phyloP scores from a whole-genome alignment of 1,140 invertebrate species.

The Eurytemora carolleeae region DNA sequence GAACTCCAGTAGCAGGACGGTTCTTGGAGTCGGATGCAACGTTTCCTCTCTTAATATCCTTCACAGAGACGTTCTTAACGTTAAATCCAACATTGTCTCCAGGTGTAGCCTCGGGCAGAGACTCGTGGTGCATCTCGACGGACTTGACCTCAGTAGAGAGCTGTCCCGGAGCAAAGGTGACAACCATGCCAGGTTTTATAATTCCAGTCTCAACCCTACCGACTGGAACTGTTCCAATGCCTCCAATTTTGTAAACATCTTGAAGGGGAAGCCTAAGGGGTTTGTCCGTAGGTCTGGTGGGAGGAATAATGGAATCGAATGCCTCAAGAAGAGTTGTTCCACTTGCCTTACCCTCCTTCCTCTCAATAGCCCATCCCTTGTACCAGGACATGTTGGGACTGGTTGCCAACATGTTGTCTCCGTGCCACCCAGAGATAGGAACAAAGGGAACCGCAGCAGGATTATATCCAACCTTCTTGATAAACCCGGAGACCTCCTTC shows the following conservation, averaged over 20 bases:
- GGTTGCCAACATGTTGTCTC: conserved; percentile 88
- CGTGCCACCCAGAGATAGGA: conserved; percentile 96
- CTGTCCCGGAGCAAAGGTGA: conserved; percentile 82
- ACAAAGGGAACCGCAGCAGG: conserved; percentile 88
- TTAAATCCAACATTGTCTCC: conserved; percentile 99
- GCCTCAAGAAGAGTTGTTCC: conserved; percentile 81
- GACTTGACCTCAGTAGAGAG: conserved; percentile 97
- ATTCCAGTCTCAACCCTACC: conserved; percentile 95
- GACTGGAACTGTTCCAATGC: conserved; percentile 97
- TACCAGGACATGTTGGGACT: conserved; percentile 88
- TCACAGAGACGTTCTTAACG: conserved; percentile 97
- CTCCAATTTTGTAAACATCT: conserved; percentile 99
- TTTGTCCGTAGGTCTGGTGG: conserved; percentile 80
- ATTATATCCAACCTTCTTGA: conserved; percentile 95
- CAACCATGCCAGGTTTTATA: conserved; percentile 90
- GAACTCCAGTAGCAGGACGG: conserved; percentile 73
- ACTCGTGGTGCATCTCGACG: conserved; percentile 98
- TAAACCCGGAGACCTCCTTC: conserved; percentile 82
- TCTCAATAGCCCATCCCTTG: conserved; percentile 86
- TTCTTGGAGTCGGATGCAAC: conserved; percentile 93
- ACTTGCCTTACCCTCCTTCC: conserved; percentile 66
- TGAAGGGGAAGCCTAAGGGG: conserved; percentile 51
- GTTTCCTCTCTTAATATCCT: conserved; percentile 87
- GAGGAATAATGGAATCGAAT: conserved; percentile 81
- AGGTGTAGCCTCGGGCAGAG: conserved; percentile 73